These are phyloP conservation scores for Petrocephalus schoutedeni DNA, from an alignment of 2,797 vertebrate species.

Conservation along the genomic window DNA sequence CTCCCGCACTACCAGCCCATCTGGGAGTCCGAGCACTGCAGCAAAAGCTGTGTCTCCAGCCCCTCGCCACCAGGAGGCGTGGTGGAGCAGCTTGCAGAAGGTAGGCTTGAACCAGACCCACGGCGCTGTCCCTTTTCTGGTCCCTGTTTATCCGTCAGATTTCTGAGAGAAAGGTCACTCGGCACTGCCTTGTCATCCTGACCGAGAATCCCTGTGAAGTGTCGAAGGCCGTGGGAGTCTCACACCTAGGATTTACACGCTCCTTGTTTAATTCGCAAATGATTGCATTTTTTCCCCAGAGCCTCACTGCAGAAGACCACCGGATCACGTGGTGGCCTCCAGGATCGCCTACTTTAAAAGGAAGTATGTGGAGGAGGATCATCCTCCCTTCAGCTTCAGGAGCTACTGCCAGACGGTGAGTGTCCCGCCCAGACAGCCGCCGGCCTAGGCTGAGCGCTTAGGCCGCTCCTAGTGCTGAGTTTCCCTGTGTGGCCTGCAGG, in stretches of 20 bases:
- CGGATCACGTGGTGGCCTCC: slow-evolving; percentile 79
- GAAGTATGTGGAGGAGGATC: slow-evolving; percentile 90
- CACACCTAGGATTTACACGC: background rate
- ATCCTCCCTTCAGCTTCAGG: slow-evolving; percentile 76
- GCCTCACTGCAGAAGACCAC: slow-evolving; percentile 74
- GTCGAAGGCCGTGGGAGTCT: background rate
- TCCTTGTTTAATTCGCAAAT: slow-evolving; percentile 58
- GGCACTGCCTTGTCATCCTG: background rate
- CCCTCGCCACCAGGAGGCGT: slow-evolving; percentile 46
- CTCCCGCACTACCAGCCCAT: slow-evolving; percentile 71
- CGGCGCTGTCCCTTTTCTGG: background rate
- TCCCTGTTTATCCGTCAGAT: background rate
- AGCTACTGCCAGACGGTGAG: slow-evolving; percentile 85
- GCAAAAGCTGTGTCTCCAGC: slow-evolving; percentile 60
- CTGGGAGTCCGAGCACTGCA: slow-evolving; percentile 77
- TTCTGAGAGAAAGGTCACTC: background rate
- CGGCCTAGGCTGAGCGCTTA: background rate
- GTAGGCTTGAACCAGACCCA: slow-evolving; percentile 29
- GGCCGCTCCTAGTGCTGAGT: background rate
- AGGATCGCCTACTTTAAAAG: slow-evolving; percentile 93
- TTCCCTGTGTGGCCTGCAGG: slow-evolving; percentile 63
- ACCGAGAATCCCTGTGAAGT: slow-evolving; percentile 24
- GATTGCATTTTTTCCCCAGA: slow-evolving; percentile 55
- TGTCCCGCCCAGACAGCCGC: slow-evolving; percentile 29
- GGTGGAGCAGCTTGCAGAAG: slow-evolving; percentile 39